Evolutionary conservation across 2,113 vertebrate genomes (phyloP), one percentile per base, ranked within the genome.

Genomic region (Shinisaurus crocodilurus): DNA sequence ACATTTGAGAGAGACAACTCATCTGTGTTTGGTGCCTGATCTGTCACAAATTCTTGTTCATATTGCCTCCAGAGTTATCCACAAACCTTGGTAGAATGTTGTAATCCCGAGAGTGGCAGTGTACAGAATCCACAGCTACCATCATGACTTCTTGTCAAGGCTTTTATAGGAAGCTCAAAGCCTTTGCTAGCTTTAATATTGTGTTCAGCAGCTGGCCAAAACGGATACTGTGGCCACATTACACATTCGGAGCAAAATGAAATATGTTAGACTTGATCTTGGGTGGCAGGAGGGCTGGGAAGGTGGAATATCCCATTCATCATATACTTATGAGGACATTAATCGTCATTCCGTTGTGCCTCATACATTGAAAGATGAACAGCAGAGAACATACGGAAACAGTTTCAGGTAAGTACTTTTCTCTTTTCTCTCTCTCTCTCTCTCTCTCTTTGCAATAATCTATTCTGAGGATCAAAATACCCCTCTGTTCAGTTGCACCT

Each of bases 361-460:
- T 93, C 45, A 25, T 85, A 34, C 63, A 91, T 54, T 89, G 84
- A 95, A 94, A 95, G 91, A 93, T 93, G 84, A 95, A 90, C 60
- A 92, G 90, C 82, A 94, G 92, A 88, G 96, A 96, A 94, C 93
- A 95, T 87, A 96, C 40, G 92, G 95, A 93, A 88, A 93, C 5
- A 89, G 65, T 84, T 95, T 96, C 87, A 92, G 89, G 48, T 67
- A 93, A 54, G 0, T 50, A 74, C 89, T 72, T 80, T 82, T 54
- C 32, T 60, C 13, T 32, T 3, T 25, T 27, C 18, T 86, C 37
- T 76, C 34, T 50, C 70, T n/a, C 27, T 23, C 18, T 10, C 12
- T 23, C 13, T n/a, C 25, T 27, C 89, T 85, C 54, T 92, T 80
- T 92, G 72, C 80, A 88, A 20, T 94, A 75, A 69, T 88, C 83